Evolutionary conservation across 2,888 invertebrate species (phyloP), one percentile per base, ranked within the genome.

Genomic region (Andrena dorsata): DNA sequence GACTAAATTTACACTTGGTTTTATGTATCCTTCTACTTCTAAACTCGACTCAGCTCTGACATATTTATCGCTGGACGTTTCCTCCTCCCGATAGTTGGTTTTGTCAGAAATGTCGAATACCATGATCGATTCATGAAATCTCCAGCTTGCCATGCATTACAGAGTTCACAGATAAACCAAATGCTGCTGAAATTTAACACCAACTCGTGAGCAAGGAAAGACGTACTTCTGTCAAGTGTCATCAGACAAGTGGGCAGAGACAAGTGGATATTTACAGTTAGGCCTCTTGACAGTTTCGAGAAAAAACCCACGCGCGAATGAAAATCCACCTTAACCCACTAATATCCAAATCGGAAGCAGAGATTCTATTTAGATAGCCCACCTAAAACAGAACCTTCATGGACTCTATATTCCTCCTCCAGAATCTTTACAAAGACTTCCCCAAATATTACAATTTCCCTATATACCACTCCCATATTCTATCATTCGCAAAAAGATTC

Each of bases 211-310:
- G 56, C 30, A 69, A 77, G 65, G 64, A 47, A 41, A 66, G 35
- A n/a, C 41, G 7, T 41, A 10, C 10, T 53, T 47, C 35, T 53
- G 71, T 32, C 58, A 73, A 80, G 83, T 83, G 79, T 72, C 66
- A 58, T 72, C 63, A 26, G 20, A 13, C 47, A 85, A 76, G 74
- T 28, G 58, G 65, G 41, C 41, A 28, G 71, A 30, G 53, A 30
- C 20, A 49, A 74, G 30, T 47, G 7, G 49, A 56, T 26, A 47
- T 86, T 74, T 80, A 86, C 87, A 78, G 86, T 86, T 86, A 86
- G 1, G 20, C 16, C 56, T 61, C 58, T 66, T 10, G 56, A 60
- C 53, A 66, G 66, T 85, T 83, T 76, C 66, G 51, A 47, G 75
- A 75, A 82, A 82, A 85, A 84, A 58, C 80, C 80, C 75, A 83